Conservation (phyloP, 2,888 invertebrate species). For the Buathra laborator region DNA sequence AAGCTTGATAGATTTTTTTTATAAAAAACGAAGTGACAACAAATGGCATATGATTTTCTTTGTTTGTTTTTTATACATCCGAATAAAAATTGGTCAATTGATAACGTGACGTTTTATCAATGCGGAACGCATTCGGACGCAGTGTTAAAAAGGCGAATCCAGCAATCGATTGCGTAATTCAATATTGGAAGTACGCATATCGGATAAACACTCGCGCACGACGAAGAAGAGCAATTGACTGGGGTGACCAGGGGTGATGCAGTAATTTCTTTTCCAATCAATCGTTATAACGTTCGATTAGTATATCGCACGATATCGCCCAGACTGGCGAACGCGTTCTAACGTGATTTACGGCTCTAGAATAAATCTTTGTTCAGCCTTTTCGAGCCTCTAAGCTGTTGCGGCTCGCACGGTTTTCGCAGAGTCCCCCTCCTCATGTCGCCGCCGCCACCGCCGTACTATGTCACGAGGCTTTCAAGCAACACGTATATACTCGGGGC, state of each 20-base stretch:
- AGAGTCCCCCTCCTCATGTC: neutral
- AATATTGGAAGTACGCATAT: conserved; percentile 41
- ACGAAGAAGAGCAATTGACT: conserved; percentile 49
- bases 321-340: conserved; percentile 7
- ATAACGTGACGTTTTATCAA: neutral
- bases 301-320: conserved; percentile 22
- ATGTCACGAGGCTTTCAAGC: neutral
- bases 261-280: conserved; percentile 58
- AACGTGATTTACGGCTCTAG: conserved; percentile 41
- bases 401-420: neutral
- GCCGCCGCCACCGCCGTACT: neutral
- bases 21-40: too few species aligned
- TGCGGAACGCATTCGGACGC: neutral
- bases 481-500: neutral
- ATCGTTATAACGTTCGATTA: conserved; percentile 48
- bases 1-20: too few species aligned
- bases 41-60: too few species aligned
- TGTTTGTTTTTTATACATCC: neutral
- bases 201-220: conserved; percentile 56
- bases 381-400: conserved; percentile 29
- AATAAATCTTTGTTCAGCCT: conserved; percentile 56
- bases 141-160: conserved; percentile 4
- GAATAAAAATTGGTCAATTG: neutral
- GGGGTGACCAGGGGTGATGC: conserved; percentile 17
- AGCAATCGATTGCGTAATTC: conserved; percentile 44